Evolutionary conservation across 2,797 vertebrate species (phyloP).

Genomic region (Muraenolepis orangiensis): DNA sequence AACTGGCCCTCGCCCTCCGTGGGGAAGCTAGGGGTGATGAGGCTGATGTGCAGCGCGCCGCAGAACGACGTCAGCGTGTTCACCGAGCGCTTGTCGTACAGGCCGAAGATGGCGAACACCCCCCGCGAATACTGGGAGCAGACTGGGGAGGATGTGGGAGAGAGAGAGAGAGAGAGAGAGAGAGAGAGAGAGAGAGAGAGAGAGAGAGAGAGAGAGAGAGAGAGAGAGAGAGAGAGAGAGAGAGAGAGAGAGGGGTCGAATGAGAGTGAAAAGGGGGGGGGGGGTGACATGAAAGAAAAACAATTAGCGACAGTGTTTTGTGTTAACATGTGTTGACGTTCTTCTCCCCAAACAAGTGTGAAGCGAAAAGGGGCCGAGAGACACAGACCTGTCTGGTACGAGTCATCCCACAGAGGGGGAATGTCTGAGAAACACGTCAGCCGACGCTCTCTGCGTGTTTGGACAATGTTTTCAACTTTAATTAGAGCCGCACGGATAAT

Average conservation of each 20-base stretch:
- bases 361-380: neutral
- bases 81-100: conserved; percentile 98
- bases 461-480: conserved; percentile 27
- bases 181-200: neutral
- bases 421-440: conserved; percentile 38
- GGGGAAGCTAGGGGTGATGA: conserved; percentile 96
- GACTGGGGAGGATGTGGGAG: conserved; percentile 56
- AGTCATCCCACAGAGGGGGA: conserved; percentile 32
- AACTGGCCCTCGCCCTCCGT: conserved; percentile 96
- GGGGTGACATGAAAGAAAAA: neutral
- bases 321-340: neutral
- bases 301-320: neutral
- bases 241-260: neutral
- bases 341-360: conserved; percentile 14
- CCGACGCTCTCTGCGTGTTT: conserved; percentile 23
- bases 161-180: neutral
- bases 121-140: conserved; percentile 93
- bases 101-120: conserved; percentile 98
- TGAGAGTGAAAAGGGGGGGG: neutral
- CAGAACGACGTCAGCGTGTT: conserved; percentile 99
- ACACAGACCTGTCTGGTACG: conserved; percentile 15
- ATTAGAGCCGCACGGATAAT: conserved; percentile 34
- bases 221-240: neutral
- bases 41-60: too few species aligned
- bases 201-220: neutral